Evolutionary conservation across 92 coral and sea anemone species (phyloP).

Genomic region (Palythoa caribaeorum): DNA sequence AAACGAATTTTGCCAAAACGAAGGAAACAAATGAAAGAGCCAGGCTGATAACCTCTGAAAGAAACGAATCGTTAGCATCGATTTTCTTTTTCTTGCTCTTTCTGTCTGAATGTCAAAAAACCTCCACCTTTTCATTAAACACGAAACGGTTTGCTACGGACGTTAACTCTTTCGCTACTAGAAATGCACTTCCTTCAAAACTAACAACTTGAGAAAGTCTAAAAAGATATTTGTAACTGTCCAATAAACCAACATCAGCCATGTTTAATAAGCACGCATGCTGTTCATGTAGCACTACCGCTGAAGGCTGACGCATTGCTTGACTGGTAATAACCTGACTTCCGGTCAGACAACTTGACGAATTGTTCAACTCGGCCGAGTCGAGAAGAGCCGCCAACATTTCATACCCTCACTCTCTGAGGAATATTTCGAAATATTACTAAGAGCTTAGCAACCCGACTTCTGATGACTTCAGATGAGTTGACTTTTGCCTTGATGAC

Average conservation of each 20-base stretch:
- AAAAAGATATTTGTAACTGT: not conserved
- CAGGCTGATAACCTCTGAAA: slow-evolving; percentile 15
- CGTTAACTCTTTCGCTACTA: slow-evolving; percentile 22
- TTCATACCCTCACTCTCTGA: not conserved
- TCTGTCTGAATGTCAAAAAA: not conserved
- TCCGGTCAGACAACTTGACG: not conserved
- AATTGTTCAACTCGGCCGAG: not conserved
- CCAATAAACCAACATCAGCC: not conserved
- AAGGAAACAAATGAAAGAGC: slow-evolving; percentile 34
- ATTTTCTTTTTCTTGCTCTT: slow-evolving; percentile 16
- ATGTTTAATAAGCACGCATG: not conserved
- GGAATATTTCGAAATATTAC: too few relatives aligned
- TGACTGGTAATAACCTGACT: not conserved
- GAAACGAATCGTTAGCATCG: slow-evolving; percentile 15
- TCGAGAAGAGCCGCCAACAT: not conserved
- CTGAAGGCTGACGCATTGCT: not conserved
- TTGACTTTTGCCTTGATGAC: too few relatives aligned
- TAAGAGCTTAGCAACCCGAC: not conserved
- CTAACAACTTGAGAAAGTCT: slow-evolving; percentile 14
- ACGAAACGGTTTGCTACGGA: slow-evolving; percentile 25
- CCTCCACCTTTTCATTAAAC: slow-evolving; percentile 30
- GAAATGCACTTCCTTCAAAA: slow-evolving; percentile 31
- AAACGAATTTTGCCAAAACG: slow-evolving; percentile 1
- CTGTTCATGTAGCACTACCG: not conserved
- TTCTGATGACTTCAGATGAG: too few relatives aligned